phyloP scores from a whole-genome alignment of 2,888 invertebrate genomes.

The Eupithecia subfuscata region DNA sequence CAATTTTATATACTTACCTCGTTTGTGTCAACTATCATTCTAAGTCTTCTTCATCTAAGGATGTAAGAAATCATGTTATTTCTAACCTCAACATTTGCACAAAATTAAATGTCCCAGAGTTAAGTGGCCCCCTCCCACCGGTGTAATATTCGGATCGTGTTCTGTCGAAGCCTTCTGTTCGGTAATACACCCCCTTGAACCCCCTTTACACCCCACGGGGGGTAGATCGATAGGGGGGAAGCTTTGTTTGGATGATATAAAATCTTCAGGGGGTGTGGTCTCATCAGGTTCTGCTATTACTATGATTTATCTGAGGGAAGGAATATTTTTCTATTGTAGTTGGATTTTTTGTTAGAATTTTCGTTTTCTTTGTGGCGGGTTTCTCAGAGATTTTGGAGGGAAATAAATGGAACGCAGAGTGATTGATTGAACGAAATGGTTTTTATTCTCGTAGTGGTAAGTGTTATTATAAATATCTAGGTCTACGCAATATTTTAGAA shows the following conservation, averaged over 20 bases:
- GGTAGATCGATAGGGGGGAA: slow-evolving; percentile 44
- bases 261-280: slow-evolving; percentile 76
- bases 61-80: neutral
- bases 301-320: slow-evolving; percentile 57
- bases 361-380: slow-evolving; percentile 34
- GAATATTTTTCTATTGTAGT: slow-evolving; percentile 50
- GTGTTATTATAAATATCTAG: neutral
- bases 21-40: too few species aligned
- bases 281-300: slow-evolving; percentile 59
- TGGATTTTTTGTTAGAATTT: slow-evolving; percentile 17
- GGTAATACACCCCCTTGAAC: slow-evolving; percentile 38
- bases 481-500: neutral
- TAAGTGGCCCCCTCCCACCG: slow-evolving; percentile 54
- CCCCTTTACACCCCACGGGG: slow-evolving; percentile 1
- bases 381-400: slow-evolving; percentile 16
- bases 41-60: too few species aligned
- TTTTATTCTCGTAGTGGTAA: neutral
- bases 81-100: slow-evolving; percentile 14
- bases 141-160: slow-evolving; percentile 55
- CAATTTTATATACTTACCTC: too few species aligned
- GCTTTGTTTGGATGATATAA: slow-evolving; percentile 78
- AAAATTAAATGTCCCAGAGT: slow-evolving; percentile 42
- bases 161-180: slow-evolving; percentile 58
- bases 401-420: slow-evolving; percentile 1
- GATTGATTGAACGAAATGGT: neutral